Conservation (phyloP, 2,797 vertebrate species). For the Amazona finschi region DNA sequence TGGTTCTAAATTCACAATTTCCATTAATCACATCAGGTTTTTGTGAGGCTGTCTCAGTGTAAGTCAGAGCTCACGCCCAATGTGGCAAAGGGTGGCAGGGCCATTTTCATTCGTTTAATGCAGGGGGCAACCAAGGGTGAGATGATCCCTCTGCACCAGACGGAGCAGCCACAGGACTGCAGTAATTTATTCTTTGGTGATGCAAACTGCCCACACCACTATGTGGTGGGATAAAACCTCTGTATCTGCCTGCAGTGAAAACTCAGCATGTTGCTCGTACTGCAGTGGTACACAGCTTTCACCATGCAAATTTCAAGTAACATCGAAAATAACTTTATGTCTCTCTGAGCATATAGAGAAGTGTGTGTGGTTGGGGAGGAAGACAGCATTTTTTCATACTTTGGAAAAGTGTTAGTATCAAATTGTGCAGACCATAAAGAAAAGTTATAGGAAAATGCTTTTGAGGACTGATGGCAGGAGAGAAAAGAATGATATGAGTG, state of each 20-base stretch:
- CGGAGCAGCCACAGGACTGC: neutral
- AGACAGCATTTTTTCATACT: conserved; percentile 40
- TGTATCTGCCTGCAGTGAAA: conserved; percentile 44
- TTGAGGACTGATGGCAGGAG: neutral
- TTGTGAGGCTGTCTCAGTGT: neutral
- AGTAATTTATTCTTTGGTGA: neutral
- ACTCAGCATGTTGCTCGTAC: conserved; percentile 29
- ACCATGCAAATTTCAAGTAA: conserved; percentile 43
- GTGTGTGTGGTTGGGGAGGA: neutral
- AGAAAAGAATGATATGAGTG: neutral
- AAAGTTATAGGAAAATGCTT: neutral
- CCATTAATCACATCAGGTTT: neutral
- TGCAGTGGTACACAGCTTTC: conserved; percentile 28
- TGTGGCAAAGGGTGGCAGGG: neutral
- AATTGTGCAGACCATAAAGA: neutral
- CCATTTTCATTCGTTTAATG: neutral
- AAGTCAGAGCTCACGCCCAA: neutral
- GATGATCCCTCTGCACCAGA: neutral
- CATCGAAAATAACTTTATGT: neutral
- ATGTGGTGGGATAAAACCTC: conserved; percentile 18
- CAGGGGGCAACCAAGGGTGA: neutral
- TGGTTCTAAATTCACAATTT: neutral
- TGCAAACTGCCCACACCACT: neutral
- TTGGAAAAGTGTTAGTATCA: neutral
- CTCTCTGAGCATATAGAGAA: neutral